These are phyloP conservation scores for Tryphoninae sp. DNA, from an alignment of 2,888 invertebrate genomes.

Conservation along the genomic window DNA sequence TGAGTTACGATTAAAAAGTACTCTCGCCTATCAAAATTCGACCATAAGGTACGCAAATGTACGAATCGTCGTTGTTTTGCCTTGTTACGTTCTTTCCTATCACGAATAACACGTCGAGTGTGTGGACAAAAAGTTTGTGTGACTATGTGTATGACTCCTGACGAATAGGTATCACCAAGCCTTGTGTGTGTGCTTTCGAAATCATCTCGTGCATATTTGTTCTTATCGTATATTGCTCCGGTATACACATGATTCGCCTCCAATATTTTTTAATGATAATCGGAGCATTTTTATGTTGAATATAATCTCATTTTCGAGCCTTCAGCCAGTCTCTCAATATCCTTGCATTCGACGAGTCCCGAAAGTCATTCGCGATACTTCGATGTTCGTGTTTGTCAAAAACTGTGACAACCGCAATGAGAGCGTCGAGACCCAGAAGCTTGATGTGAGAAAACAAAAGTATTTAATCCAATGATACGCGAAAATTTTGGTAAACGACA, in stretches of 20 bases:
- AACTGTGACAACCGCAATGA: neutral
- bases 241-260: neutral
- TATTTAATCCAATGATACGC: neutral
- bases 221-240: neutral
- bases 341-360: neutral
- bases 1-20: conserved; percentile 3
- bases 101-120: neutral
- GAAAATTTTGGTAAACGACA: neutral
- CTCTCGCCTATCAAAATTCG: neutral
- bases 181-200: conserved; percentile 27
- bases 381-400: neutral
- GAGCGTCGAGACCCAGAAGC: neutral
- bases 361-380: neutral
- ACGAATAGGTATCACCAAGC: conserved; percentile 24
- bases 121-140: conserved; percentile 4
- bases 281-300: neutral
- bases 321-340: neutral
- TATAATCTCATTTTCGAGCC: neutral
- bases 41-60: conserved; percentile 30
- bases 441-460: neutral
- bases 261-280: neutral
- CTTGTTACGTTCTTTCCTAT: neutral
- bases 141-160: conserved; percentile 28
- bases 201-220: conserved; percentile 12
- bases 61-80: neutral